Conservation (phyloP, 1,140 invertebrate species). For the Atta texana region DNA sequence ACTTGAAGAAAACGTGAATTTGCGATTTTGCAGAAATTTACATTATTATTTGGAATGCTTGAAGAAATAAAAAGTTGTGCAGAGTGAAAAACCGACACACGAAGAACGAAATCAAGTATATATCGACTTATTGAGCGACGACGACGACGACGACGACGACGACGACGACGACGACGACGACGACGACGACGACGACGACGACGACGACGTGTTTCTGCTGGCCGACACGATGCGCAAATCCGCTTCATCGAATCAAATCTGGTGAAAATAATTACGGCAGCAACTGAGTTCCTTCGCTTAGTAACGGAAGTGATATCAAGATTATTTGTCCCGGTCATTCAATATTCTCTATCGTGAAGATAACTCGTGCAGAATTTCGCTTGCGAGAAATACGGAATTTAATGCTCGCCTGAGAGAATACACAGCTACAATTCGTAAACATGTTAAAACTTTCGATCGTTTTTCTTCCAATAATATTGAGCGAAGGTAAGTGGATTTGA, state of each 20-base stretch:
- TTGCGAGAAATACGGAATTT: neutral
- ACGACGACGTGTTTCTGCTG: constrained; percentile 10
- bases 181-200: neutral
- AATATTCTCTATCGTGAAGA: neutral
- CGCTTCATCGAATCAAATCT: constrained; percentile 30
- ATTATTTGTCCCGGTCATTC: neutral
- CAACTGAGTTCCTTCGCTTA: constrained; percentile 21
- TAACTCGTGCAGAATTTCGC: constrained; percentile 13
- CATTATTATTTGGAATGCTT: constrained; percentile 11
- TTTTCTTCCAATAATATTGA: constrained; percentile 31
- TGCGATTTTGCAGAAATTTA: neutral
- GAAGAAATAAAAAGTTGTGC: constrained; percentile 7
- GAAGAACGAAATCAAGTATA: neutral
- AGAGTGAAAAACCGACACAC: neutral
- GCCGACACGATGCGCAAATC: constrained; percentile 28
- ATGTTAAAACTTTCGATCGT: constrained; percentile 6
- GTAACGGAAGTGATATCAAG: constrained; percentile 25
- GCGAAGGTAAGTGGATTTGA: constrained; percentile 36
- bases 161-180: neutral
- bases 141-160: neutral
- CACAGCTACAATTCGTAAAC: constrained; percentile 11
- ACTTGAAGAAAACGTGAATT: constrained; percentile 9
- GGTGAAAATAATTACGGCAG: constrained; percentile 34
- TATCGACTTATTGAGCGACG: constrained; percentile 51
- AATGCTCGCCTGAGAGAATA: constrained; percentile 12